Conservation (phyloP, 2,888 invertebrate species). For the Nomada fucata region DNA sequence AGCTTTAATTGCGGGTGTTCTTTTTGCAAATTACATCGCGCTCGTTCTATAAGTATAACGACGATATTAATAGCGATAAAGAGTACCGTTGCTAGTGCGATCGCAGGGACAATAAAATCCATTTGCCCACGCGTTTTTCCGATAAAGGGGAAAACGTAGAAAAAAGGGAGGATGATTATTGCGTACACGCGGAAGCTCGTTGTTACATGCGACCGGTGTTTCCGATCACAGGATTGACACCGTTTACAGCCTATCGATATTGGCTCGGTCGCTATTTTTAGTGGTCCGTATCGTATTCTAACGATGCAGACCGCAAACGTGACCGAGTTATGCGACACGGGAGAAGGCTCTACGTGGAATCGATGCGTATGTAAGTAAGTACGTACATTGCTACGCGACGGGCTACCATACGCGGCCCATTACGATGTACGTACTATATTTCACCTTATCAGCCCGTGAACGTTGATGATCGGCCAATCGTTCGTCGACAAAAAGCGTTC, state of each 20-base stretch:
- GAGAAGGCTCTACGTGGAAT: constrained; percentile 24
- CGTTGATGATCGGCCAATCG: constrained; percentile 17
- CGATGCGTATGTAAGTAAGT: background rate
- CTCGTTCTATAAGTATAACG: too few relatives aligned
- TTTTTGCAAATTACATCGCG: too few relatives aligned
- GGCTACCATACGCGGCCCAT: constrained; percentile 4
- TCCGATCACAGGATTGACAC: constrained; percentile 59
- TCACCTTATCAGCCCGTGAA: constrained; percentile 12
- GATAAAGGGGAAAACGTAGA: background rate
- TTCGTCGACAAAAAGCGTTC: background rate
- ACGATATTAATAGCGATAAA: too few relatives aligned
- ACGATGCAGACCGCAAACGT: constrained; percentile 77
- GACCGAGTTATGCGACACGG: constrained; percentile 75
- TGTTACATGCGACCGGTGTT: constrained; percentile 20
- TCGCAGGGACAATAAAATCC: too few relatives aligned
- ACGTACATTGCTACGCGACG: constrained; percentile 22
- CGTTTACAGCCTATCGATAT: constrained; percentile 69
- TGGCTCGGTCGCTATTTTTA: constrained; percentile 74
- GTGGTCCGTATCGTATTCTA: constrained; percentile 71
- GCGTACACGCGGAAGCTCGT: constrained; percentile 33
- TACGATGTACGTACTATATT: constrained; percentile 4
- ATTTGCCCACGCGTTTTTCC: too few relatives aligned
- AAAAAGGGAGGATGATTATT: background rate
- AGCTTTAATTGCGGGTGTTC: too few relatives aligned
- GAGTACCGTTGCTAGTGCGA: too few relatives aligned